Evolutionary conservation across 2,113 vertebrate species (phyloP), one percentile per base, ranked within the genome.

Genomic region (Excalfactoria chinensis): DNA sequence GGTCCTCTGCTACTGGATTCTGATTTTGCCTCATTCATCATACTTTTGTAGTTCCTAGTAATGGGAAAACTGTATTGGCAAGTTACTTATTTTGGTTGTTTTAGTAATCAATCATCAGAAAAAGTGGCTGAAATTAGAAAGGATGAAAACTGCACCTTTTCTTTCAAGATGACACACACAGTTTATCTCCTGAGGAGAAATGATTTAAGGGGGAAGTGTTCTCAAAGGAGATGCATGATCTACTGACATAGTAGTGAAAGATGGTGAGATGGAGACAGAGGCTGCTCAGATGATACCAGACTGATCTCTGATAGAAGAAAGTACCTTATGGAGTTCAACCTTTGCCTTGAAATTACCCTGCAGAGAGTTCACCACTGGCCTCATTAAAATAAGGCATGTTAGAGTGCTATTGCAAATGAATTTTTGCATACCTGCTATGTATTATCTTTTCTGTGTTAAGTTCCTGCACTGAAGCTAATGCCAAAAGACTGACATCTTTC

Each of bases 91-190:
- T 63, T 69, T 55, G 2, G 10, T 71, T 84, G 35, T 44, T 91
- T 74, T 44, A 9, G 60, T 88, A 69, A 91, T 69, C 46, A 77
- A 15, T 78, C 41, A 72, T 66, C 28, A 79, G 23, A 4, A 6
- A 14, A 88, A 73, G 44, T 11, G 4, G 9, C 6, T 74, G 56
- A 71, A 53, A 78, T 81, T 35, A 64, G 34, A 67, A 87, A 64
- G 25, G 72, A 28, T 1, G 0, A 5, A 55, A 25, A 62, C 19
- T 71, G 1, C 68, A 4, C 14, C 19, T 64, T 13, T 35, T 14
- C 23, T 85, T 58, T 62, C 0, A 0, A 64, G 58, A 41, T 60
- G n/a, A 73, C 9, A 44, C 21, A 48, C 9, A 43, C 2, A 48
- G 11, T 69, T 84, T 78, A 44, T 78, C 43, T 90, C 35, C 49